Base-by-base conservation (phyloP, 1,140 invertebrate species). In the Listronotus oregonensis region DNA sequence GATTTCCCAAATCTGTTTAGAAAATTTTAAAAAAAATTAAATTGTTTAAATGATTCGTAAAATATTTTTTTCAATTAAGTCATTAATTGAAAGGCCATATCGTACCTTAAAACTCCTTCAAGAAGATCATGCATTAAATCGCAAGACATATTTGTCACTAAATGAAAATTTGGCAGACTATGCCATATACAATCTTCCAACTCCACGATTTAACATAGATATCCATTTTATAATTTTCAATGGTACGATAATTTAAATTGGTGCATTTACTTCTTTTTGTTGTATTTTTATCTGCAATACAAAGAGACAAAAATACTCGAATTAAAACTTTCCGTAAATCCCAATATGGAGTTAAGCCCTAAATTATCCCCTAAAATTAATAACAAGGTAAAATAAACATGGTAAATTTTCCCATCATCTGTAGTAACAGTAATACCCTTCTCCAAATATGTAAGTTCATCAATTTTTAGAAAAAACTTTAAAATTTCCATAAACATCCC, bases 91-190 rank as follows among this genome's bases (percentile, higher is more conserved):
- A 68, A 17, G 31, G 58, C 15, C 58, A 75, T 47, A 46, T 71
- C 67, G 67, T 71, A 73, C 21, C 67, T 63, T 18, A 71, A 76
- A 60, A 79, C 68, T 2, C 79, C 77, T 69, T 80, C 78, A 27
- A 77, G 73, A 14, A 80, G 37, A 61, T 81, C 79, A 61, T 81
- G 73, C 67, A 73, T 70, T 18, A 71, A 50, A 62, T 77, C 74
- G 10, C 71, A 69, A 47, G 43, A 32, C 44, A 66, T 58, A 68
- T 77, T 76, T 47, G 66, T 55, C 6, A 67, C 63, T 12, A 73
- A 63, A 49, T 74, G 64, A 62, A 76, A 76, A 46, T 49, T 68
- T 44, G 59, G 21, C 21, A 76, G 58, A 46, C 44, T 39, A 66
- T 75, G 66, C 42, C 71, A 75, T 46, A 67, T 7, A 57, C 61